Evolutionary conservation across 1,140 invertebrate genomes (phyloP).

Genomic region (Atta texana): DNA sequence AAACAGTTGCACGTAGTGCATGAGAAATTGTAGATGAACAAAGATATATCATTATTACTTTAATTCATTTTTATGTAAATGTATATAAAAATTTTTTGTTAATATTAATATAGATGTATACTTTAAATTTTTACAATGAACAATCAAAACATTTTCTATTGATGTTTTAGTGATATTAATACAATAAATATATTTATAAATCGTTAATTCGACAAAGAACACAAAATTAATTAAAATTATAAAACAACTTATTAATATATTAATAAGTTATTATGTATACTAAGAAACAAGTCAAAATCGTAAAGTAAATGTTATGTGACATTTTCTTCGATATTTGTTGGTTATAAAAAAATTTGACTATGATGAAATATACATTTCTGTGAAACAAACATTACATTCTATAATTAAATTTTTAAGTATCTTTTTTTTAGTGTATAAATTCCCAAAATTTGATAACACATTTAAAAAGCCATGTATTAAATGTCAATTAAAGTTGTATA

Average conservation of each 20-base stretch:
- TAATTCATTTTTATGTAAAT: slow-evolving; percentile 5
- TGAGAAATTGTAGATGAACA: background rate
- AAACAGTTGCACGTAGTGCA: background rate
- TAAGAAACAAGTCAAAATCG: too few relatives aligned
- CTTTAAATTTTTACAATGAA: background rate
- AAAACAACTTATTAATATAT: background rate
- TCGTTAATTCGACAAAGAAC: background rate
- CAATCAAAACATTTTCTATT: background rate
- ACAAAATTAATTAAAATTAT: background rate
- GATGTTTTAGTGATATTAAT: background rate
- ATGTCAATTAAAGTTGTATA: background rate
- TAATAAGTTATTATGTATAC: background rate
- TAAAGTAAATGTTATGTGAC: too few relatives aligned
- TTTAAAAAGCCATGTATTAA: background rate
- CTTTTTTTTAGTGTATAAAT: background rate
- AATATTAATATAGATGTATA: background rate
- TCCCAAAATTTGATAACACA: background rate
- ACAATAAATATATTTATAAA: slow-evolving; percentile 3
- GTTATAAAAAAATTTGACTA: too few relatives aligned
- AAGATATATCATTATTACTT: background rate
- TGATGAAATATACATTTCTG: too few relatives aligned
- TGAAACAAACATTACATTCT: too few relatives aligned
- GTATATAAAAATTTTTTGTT: too few relatives aligned
- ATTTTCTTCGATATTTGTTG: too few relatives aligned
- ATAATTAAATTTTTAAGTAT: too few relatives aligned